Evolutionary conservation across 2,888 invertebrate genomes (phyloP).

Genomic region (Siphonodentalium dalli): DNA sequence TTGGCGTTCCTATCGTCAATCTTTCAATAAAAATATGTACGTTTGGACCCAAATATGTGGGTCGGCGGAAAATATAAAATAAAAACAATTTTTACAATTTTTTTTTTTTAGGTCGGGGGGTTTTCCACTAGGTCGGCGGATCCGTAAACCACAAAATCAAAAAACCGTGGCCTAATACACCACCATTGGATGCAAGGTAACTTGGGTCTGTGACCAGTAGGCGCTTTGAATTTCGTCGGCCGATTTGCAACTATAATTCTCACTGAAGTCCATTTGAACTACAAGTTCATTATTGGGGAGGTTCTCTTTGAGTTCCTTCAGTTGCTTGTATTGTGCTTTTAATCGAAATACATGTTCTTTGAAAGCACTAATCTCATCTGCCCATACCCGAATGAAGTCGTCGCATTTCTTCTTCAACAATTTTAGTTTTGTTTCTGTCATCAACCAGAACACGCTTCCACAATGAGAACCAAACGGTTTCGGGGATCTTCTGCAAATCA

Average conservation of each 20-base stretch:
- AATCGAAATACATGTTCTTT: slow-evolving; percentile 13
- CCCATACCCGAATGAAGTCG: slow-evolving; percentile 4
- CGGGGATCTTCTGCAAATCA: slow-evolving; percentile 10
- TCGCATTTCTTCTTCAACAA: slow-evolving; percentile 15
- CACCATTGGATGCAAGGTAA: slow-evolving; percentile 27
- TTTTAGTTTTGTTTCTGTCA: slow-evolving; percentile 23
- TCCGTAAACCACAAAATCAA: no score
- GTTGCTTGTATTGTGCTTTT: slow-evolving; percentile 12
- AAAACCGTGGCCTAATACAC: no score
- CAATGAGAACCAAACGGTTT: slow-evolving; percentile 1
- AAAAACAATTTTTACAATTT: no score
- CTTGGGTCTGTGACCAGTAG: slow-evolving; percentile 22
- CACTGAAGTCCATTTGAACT: slow-evolving; percentile 31
- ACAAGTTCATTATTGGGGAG: slow-evolving; percentile 20
- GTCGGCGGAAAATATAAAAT: no score
- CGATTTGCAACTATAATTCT: slow-evolving; percentile 28
- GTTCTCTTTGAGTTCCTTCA: slow-evolving; percentile 16
- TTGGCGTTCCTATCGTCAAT: no score
- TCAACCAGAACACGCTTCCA: slow-evolving; percentile 25
- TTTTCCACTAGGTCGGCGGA: no score
- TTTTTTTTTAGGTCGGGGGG: no score
- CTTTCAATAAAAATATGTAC: no score
- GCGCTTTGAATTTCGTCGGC: slow-evolving; percentile 28
- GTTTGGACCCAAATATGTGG: no score
- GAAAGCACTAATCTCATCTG: slow-evolving; percentile 9